Conservation (phyloP, 2,113 vertebrate genomes). For the Origma solitaria region DNA sequence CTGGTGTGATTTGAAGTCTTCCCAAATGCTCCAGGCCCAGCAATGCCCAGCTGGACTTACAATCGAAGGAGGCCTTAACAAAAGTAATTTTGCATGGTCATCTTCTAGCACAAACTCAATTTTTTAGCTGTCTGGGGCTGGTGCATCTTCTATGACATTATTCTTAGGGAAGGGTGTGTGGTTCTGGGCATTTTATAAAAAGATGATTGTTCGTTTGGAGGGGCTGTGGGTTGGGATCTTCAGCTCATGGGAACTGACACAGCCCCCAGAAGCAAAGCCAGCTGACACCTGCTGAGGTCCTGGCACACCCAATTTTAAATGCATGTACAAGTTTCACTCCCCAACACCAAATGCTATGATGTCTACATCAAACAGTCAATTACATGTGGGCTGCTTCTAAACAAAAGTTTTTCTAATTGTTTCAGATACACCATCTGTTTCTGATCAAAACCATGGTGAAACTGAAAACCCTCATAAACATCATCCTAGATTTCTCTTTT, state of each 20-base stretch:
- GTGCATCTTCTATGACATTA: neutral
- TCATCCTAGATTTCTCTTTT: slow-evolving; percentile 16
- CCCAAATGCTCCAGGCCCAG: neutral
- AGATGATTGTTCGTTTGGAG: neutral
- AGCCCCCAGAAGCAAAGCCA: neutral
- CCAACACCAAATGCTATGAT: neutral
- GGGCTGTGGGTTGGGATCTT: neutral
- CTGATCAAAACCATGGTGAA: slow-evolving; percentile 45
- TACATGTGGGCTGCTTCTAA: slow-evolving; percentile 35
- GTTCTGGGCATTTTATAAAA: neutral
- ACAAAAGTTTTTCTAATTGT: slow-evolving; percentile 58
- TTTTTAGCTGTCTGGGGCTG: neutral
- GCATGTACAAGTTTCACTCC: neutral
- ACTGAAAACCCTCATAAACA: slow-evolving; percentile 31
- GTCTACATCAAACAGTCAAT: neutral
- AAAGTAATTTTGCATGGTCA: neutral
- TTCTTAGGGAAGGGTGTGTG: neutral
- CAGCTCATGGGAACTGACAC: neutral
- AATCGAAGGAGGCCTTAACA: neutral
- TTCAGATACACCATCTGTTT: slow-evolving; percentile 58
- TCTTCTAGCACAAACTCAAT: neutral
- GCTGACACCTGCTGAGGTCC: slow-evolving; percentile 5
- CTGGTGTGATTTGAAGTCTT: neutral
- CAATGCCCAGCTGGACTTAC: neutral
- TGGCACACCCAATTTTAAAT: neutral